phyloP scores from a whole-genome alignment of 2,888 invertebrate genomes.

The Melanargia galathea region DNA sequence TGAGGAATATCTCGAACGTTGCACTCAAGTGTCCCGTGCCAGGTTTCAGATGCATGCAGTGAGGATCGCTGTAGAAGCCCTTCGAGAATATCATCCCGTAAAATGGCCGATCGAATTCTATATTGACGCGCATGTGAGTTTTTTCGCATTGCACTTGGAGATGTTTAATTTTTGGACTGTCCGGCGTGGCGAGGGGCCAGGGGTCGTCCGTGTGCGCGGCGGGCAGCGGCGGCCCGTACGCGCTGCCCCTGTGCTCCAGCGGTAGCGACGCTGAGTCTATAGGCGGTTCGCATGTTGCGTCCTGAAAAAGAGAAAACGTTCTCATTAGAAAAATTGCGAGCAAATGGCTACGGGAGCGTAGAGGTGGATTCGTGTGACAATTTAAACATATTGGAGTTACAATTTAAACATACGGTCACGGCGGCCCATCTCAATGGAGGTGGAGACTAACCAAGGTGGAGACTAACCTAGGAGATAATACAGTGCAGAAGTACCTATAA shows the following conservation, averaged over 20 bases:
- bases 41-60: constrained; percentile 95
- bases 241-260: constrained; percentile 89
- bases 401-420: too few relatives aligned
- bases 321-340: background rate
- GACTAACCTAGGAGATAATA: too few relatives aligned
- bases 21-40: constrained; percentile 95
- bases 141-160: constrained; percentile 97
- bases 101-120: constrained; percentile 96
- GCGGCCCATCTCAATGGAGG: too few relatives aligned
- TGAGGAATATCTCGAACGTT: constrained; percentile 96
- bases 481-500: too few relatives aligned
- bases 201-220: constrained; percentile 87
- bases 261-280: constrained; percentile 91
- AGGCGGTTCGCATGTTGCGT: constrained; percentile 89
- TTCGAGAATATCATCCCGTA: constrained; percentile 98
- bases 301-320: constrained; percentile 78
- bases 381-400: too few relatives aligned
- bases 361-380: too few relatives aligned
- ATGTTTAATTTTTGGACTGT: constrained; percentile 96
- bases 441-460: too few relatives aligned
- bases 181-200: constrained; percentile 94
- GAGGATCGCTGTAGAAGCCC: constrained; percentile 94
- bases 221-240: constrained; percentile 86
- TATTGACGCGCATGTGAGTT: constrained; percentile 96
- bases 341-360: background rate